A percentile compares a stretch with the other conserved stretches of the same genome.
Evolutionary conservation across 2,888 invertebrate species (phyloP).

Genomic region (Lithophane socia): DNA sequence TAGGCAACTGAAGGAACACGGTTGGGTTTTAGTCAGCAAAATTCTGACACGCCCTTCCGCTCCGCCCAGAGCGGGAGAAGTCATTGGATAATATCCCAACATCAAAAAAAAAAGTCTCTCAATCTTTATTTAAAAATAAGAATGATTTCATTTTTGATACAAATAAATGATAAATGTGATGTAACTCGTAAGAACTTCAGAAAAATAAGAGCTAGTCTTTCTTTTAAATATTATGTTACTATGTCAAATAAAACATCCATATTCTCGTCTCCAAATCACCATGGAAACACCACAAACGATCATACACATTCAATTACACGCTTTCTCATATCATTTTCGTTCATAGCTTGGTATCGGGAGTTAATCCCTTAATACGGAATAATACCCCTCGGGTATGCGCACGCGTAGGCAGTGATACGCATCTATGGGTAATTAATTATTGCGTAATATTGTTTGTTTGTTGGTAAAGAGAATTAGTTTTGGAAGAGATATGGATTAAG

Average conservation of each 20-base stretch:
- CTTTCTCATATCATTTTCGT: slow-evolving; percentile 37
- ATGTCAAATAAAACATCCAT: not conserved
- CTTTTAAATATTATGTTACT: not conserved
- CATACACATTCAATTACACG: slow-evolving; percentile 46
- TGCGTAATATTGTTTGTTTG: slow-evolving; percentile 29
- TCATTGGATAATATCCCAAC: too few species aligned
- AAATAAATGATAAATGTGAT: too few species aligned
- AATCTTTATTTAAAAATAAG: too few species aligned
- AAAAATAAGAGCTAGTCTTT: too few species aligned
- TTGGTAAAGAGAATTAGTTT: not conserved
- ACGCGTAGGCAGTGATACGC: slow-evolving; percentile 45
- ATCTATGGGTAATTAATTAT: slow-evolving; percentile 52
- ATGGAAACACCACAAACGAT: slow-evolving; percentile 17
- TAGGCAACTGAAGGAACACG: too few species aligned
- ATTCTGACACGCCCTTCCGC: too few species aligned
- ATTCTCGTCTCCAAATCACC: not conserved
- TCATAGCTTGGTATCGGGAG: slow-evolving; percentile 39
- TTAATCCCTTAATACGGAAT: slow-evolving; percentile 62
- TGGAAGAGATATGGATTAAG: not conserved
- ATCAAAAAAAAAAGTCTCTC: too few species aligned
- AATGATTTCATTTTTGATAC: too few species aligned
- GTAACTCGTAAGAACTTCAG: not conserved
- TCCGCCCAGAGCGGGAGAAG: too few species aligned
- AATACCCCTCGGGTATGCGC: slow-evolving; percentile 57
- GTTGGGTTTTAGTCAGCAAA: too few species aligned